These are phyloP conservation scores for Dasypolia templi DNA, from an alignment of 2,888 invertebrate species.

Conservation along the genomic window DNA sequence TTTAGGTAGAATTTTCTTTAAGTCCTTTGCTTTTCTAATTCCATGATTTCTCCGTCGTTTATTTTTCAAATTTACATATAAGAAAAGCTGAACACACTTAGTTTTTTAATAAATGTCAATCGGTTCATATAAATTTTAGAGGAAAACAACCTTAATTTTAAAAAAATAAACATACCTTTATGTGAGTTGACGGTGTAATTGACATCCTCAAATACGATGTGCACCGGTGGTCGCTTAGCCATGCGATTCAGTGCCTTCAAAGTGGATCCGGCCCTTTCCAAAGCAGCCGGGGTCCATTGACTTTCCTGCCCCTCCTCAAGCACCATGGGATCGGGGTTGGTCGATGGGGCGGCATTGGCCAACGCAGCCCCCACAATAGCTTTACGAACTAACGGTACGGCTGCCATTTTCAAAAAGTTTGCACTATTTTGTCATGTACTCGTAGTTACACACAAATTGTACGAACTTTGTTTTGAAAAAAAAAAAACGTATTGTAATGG, in stretches of 20 bases:
- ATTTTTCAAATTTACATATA: not conserved
- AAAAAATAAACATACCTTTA: slow-evolving; percentile 76
- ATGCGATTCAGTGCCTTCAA: slow-evolving; percentile 89
- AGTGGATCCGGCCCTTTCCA: slow-evolving; percentile 87
- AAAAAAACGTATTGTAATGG: too few relatives aligned
- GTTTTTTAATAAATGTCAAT: not conserved
- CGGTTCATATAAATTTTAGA: not conserved
- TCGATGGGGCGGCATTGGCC: slow-evolving; percentile 72
- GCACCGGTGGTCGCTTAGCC: slow-evolving; percentile 91
- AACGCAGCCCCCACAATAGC: slow-evolving; percentile 85
- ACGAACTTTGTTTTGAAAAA: too few relatives aligned
- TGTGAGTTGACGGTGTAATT: slow-evolving; percentile 87
- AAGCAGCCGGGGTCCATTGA: slow-evolving; percentile 87
- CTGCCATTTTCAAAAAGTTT: slow-evolving; percentile 75
- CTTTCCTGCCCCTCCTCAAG: slow-evolving; percentile 76
- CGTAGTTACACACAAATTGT: slow-evolving; percentile 14
- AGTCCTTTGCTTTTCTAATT: not conserved
- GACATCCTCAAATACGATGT: slow-evolving; percentile 91
- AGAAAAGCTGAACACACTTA: too few relatives aligned
- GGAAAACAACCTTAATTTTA: not conserved
- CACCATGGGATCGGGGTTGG: slow-evolving; percentile 71
- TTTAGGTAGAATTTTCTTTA: too few relatives aligned
- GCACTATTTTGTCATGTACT: slow-evolving; percentile 48
- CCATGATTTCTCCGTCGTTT: not conserved
- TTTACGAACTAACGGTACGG: slow-evolving; percentile 82